Evolutionary conservation across 2,888 invertebrate genomes (phyloP).

Genomic region (Spilosoma lubricipeda): DNA sequence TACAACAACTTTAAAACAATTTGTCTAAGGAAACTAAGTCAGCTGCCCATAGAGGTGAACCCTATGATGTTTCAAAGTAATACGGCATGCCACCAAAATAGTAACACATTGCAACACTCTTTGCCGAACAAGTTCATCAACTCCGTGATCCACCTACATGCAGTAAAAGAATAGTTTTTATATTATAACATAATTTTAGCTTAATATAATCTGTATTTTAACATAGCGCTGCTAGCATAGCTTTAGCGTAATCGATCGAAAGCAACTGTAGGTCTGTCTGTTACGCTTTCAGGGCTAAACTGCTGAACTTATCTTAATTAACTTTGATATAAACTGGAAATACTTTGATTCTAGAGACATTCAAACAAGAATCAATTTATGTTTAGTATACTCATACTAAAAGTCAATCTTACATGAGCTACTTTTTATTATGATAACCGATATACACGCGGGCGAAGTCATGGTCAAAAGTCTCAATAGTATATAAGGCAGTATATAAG

Average conservation of each 20-base stretch:
- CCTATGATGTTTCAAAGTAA: slow-evolving; percentile 15
- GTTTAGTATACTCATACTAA: too few relatives aligned
- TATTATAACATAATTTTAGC: slow-evolving; percentile 5
- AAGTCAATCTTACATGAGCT: neutral
- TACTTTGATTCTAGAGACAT: neutral
- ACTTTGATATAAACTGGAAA: neutral
- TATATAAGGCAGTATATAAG: neutral
- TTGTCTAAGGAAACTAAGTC: slow-evolving; percentile 36
- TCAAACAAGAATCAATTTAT: neutral
- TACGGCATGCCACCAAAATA: slow-evolving; percentile 21
- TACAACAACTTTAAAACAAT: neutral
- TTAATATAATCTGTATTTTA: neutral
- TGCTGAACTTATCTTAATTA: neutral
- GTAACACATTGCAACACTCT: slow-evolving; percentile 50
- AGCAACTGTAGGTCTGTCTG: neutral
- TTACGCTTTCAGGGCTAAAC: neutral
- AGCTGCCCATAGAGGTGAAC: slow-evolving; percentile 31
- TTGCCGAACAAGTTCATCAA: slow-evolving; percentile 58
- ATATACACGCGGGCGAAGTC: neutral
- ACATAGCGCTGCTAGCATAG: neutral
- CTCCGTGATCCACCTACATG: slow-evolving; percentile 53
- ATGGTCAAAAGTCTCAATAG: neutral
- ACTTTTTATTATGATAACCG: neutral
- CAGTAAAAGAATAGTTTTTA: slow-evolving; percentile 35
- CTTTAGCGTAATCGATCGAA: neutral